Percentiles rank a stretch among this genome's conserved stretches.
Evolutionary conservation across 2,113 vertebrate genomes (phyloP).

Genomic region (Sorex fumeus): DNA sequence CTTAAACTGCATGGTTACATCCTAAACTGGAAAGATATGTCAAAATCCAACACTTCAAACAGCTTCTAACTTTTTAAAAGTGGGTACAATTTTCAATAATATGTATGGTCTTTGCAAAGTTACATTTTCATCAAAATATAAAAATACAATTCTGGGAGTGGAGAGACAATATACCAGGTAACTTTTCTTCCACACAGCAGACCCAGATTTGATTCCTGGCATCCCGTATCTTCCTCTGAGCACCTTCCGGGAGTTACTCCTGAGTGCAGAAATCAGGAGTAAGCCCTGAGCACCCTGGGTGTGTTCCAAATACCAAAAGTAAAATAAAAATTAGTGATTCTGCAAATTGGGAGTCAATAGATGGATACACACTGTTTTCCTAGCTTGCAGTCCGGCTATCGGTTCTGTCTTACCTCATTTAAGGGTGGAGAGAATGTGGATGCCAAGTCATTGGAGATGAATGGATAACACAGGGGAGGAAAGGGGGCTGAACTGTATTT

Average conservation of each 20-base stretch:
- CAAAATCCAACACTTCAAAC: constrained; percentile 56
- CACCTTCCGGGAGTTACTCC: too few relatives aligned
- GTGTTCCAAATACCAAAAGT: too few relatives aligned
- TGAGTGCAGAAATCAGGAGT: too few relatives aligned
- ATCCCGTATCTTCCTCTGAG: too few relatives aligned
- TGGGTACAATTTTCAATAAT: constrained; percentile 60
- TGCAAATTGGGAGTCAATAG: not conserved
- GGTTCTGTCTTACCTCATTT: constrained; percentile 89
- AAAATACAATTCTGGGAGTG: too few relatives aligned
- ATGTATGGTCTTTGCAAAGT: constrained; percentile 53
- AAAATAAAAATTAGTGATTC: constrained; percentile 6
- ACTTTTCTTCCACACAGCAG: too few relatives aligned
- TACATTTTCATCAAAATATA: constrained; percentile 28
- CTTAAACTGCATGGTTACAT: constrained; percentile 22
- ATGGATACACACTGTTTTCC: constrained; percentile 14
- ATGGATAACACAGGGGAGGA: constrained; percentile 53
- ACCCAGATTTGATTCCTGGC: too few relatives aligned
- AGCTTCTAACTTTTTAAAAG: constrained; percentile 56
- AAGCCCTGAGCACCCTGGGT: too few relatives aligned
- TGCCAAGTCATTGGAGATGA: constrained; percentile 61
- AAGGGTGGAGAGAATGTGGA: constrained; percentile 56
- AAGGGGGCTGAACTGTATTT: constrained; percentile 65
- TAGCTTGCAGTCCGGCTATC: constrained; percentile 34
- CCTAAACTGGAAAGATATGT: constrained; percentile 18
- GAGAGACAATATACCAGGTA: too few relatives aligned